Conservation (phyloP, 2,113 vertebrate species). For the Panthera leo region DNA sequence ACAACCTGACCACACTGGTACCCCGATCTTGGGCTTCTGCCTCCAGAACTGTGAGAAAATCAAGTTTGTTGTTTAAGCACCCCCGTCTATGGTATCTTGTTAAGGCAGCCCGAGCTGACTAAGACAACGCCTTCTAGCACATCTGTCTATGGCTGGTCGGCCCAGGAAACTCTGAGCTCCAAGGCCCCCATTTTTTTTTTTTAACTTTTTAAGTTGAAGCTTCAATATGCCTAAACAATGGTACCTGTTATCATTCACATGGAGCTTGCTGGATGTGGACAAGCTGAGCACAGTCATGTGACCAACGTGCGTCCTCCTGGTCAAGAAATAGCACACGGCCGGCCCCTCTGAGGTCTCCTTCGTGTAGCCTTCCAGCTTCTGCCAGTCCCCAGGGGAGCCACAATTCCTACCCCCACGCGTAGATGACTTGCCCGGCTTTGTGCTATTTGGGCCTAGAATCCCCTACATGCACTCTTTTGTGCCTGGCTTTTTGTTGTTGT, state of each 20-base stretch:
- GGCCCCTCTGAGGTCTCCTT: rapidly evolving
- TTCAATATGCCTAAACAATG: neutral
- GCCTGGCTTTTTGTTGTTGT: conserved; percentile 9
- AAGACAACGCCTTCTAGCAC: neutral
- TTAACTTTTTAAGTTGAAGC: neutral
- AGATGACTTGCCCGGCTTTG: neutral
- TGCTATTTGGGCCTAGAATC: neutral
- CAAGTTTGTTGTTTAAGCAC: neutral
- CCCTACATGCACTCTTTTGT: rapidly evolving
- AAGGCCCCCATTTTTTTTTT: neutral
- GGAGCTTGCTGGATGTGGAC: neutral
- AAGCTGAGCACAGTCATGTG: neutral
- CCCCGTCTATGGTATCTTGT: neutral
- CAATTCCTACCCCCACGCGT: neutral
- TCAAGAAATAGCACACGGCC: neutral
- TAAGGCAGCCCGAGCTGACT: neutral
- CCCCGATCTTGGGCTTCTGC: neutral
- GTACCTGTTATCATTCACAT: neutral
- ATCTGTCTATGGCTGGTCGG: neutral
- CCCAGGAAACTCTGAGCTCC: neutral
- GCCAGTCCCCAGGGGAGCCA: neutral
- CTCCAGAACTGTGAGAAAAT: neutral
- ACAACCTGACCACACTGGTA: neutral
- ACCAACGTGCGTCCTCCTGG: rapidly evolving
- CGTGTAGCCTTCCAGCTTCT: neutral